phyloP scores from a whole-genome alignment of 2,113 vertebrate genomes.

The Baryphthengus martii region DNA sequence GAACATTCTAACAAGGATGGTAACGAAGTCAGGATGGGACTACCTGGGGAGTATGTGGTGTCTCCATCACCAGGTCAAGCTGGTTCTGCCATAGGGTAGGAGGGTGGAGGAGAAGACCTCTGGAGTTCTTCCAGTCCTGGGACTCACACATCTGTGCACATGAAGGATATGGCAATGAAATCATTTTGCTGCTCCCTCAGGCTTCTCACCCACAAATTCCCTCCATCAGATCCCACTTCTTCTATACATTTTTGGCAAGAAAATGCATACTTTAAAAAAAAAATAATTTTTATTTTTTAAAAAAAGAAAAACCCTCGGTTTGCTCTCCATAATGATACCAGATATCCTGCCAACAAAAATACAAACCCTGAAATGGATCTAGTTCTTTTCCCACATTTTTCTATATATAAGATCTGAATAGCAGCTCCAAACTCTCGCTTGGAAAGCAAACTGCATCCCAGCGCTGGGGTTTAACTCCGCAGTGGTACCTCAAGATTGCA shows the following conservation, averaged over 20 bases:
- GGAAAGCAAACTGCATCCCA: slow-evolving; percentile 12
- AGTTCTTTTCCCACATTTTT: slow-evolving; percentile 67
- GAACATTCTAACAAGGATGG: not conserved
- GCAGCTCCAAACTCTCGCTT: slow-evolving; percentile 20
- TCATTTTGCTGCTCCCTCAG: slow-evolving; percentile 59
- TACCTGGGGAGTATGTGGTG: not conserved
- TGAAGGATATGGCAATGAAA: slow-evolving; percentile 59
- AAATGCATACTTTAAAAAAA: slow-evolving; percentile 47
- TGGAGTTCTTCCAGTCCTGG: not conserved
- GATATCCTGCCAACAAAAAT: slow-evolving; percentile 69
- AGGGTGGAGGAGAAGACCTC: not conserved
- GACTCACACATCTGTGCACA: slow-evolving; percentile 32
- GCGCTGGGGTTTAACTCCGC: not conserved
- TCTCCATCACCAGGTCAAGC: not conserved
- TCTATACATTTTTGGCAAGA: slow-evolving; percentile 46
- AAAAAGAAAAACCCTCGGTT: slow-evolving; percentile 37
- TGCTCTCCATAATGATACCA: slow-evolving; percentile 67
- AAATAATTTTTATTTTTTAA: no score
- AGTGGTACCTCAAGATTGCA: not conserved
- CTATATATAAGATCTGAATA: slow-evolving; percentile 62
- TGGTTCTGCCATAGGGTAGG: not conserved
- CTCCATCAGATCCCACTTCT: slow-evolving; percentile 20
- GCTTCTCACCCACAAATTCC: slow-evolving; percentile 62
- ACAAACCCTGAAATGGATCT: slow-evolving; percentile 61
- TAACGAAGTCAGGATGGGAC: not conserved